Evolutionary conservation across 2,888 invertebrate species (phyloP).

Genomic region (Entomobrya multifasciata): DNA sequence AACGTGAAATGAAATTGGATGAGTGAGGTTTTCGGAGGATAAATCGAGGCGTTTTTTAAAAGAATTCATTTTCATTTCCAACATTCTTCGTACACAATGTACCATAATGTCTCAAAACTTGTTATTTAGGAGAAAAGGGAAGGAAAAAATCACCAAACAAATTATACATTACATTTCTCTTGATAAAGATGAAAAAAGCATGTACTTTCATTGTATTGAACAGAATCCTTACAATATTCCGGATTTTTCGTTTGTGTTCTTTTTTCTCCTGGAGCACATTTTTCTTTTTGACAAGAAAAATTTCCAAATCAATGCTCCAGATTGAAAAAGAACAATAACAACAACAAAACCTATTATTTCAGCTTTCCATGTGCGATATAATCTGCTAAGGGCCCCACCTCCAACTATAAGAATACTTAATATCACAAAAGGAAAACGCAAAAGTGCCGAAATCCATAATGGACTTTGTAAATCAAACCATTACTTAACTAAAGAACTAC

Average conservation of each 20-base stretch:
- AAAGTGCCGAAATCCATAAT: not conserved
- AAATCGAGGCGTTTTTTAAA: not conserved
- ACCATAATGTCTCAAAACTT: not conserved
- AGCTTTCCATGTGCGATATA: not conserved
- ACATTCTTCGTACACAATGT: slow-evolving; percentile 9
- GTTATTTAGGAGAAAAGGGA: not conserved
- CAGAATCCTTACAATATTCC: not conserved
- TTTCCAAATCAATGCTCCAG: not conserved
- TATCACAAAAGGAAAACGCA: not conserved
- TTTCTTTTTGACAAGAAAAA: slow-evolving; percentile 8
- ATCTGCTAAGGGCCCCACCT: not conserved
- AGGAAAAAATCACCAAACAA: not conserved
- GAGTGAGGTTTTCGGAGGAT: not conserved
- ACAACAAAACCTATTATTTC: not conserved
- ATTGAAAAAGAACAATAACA: not conserved
- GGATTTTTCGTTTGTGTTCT: not conserved
- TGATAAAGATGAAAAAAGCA: not conserved
- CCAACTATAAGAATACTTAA: not conserved
- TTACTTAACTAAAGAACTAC: too few relatives aligned
- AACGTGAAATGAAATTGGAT: slow-evolving; percentile 10
- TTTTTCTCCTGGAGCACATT: not conserved
- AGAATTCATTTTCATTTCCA: slow-evolving; percentile 18
- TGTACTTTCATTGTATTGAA: not conserved
- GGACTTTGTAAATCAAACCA: not conserved
- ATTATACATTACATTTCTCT: not conserved